Conservation (phyloP, 1,140 invertebrate species). For the Temnothorax nylanderi region DNA sequence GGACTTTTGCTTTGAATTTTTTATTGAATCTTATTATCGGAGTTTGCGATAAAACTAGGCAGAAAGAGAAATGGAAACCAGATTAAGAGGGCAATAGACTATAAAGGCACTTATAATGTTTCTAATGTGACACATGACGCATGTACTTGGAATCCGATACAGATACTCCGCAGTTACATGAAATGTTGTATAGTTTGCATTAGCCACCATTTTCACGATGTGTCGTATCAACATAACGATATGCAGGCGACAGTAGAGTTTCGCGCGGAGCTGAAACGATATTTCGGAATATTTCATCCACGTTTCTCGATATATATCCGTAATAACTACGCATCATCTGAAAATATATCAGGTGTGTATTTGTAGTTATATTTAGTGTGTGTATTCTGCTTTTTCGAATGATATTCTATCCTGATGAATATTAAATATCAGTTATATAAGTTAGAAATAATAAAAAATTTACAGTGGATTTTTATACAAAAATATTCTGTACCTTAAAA, state of each 20-base stretch:
- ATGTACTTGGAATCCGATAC: conserved; percentile 28
- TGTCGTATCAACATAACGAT: neutral
- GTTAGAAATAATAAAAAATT: neutral
- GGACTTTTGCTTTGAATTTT: no score
- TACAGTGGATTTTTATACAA: neutral
- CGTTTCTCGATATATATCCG: neutral
- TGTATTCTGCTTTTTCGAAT: neutral
- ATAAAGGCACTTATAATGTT: conserved; percentile 65
- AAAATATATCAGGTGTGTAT: conserved; percentile 21
- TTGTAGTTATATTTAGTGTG: neutral
- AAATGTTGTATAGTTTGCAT: conserved; percentile 24
- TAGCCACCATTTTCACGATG: neutral
- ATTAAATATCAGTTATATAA: conserved; percentile 9
- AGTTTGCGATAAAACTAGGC: conserved; percentile 21
- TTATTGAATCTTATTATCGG: neutral
- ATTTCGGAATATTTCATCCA: neutral
- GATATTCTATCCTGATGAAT: conserved; percentile 27
- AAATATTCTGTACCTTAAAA: neutral
- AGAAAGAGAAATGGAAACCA: conserved; percentile 50
- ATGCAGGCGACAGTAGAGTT: neutral
- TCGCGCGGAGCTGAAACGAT: neutral
- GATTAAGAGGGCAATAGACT: conserved; percentile 22
- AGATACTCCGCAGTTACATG: conserved; percentile 41
- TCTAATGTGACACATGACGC: conserved; percentile 66
- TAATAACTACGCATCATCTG: neutral